Evolutionary conservation across 2,888 invertebrate genomes (phyloP).

Genomic region (Nysson spinosus): DNA sequence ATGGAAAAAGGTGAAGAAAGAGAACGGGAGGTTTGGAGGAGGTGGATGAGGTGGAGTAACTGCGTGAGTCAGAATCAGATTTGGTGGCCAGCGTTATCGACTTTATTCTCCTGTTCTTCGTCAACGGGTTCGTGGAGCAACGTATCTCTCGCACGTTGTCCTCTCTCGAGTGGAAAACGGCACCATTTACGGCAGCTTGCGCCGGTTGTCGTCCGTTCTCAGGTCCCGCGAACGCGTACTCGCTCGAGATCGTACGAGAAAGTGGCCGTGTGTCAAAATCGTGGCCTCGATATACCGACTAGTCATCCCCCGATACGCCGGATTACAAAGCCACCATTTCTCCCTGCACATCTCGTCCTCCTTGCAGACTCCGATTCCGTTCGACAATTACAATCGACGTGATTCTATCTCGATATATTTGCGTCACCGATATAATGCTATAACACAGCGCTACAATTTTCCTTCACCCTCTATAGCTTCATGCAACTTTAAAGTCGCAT

Average conservation of each 20-base stretch:
- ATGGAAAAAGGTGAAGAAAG: neutral
- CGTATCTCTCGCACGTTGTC: slow-evolving; percentile 12
- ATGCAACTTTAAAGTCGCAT: too few species aligned
- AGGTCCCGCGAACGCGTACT: slow-evolving; percentile 33
- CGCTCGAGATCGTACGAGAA: slow-evolving; percentile 56
- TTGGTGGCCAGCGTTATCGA: slow-evolving; percentile 53
- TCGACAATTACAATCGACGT: too few species aligned
- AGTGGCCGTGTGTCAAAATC: slow-evolving; percentile 65
- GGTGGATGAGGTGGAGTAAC: neutral
- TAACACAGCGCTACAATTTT: too few species aligned
- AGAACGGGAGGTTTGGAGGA: neutral
- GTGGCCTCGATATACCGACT: slow-evolving; percentile 62
- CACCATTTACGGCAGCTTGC: slow-evolving; percentile 68
- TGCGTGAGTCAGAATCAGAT: slow-evolving; percentile 52
- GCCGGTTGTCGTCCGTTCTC: slow-evolving; percentile 52
- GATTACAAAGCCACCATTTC: neutral
- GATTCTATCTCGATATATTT: too few species aligned
- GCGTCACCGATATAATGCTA: too few species aligned
- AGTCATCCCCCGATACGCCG: slow-evolving; percentile 1
- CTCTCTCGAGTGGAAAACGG: slow-evolving; percentile 55
- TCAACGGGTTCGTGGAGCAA: slow-evolving; percentile 17
- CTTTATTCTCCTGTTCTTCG: slow-evolving; percentile 41
- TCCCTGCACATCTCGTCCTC: neutral
- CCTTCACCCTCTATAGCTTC: too few species aligned
- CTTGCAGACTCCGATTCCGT: neutral